Conservation (phyloP, 2,113 vertebrate genomes). For the Pimephales promelas region DNA sequence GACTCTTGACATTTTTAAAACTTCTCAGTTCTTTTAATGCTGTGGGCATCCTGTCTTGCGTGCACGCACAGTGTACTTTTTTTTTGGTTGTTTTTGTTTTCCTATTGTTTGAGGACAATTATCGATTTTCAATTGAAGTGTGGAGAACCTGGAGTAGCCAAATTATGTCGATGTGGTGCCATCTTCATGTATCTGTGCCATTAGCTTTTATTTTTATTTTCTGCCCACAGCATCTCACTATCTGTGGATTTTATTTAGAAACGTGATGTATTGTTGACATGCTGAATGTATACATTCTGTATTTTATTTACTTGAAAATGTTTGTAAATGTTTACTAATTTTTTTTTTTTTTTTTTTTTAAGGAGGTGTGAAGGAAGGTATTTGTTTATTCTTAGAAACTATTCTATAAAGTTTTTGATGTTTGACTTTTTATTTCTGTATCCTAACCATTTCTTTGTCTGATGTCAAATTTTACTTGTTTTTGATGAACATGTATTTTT, state of each 20-base stretch:
- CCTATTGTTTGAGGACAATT: not conserved
- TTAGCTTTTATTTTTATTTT: slow-evolving; percentile 10
- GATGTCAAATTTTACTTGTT: slow-evolving; percentile 16
- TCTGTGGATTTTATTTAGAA: not conserved
- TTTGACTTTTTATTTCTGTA: not conserved
- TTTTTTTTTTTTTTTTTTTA: slow-evolving; percentile 45
- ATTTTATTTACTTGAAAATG: slow-evolving; percentile 37
- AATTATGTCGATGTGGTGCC: slow-evolving; percentile 22
- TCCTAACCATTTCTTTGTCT: slow-evolving; percentile 31
- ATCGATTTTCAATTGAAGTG: slow-evolving; percentile 14
- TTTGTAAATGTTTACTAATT: slow-evolving; percentile 33
- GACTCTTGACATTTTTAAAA: slow-evolving; percentile 18
- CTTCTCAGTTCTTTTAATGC: slow-evolving; percentile 71
- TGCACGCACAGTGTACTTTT: slow-evolving; percentile 44
- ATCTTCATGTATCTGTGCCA: slow-evolving; percentile 15
- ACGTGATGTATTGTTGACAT: not conserved
- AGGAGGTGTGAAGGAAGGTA: slow-evolving; percentile 38
- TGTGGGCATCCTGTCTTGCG: not conserved
- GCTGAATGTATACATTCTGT: slow-evolving; percentile 13
- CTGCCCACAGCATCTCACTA: not conserved
- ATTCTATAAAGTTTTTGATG: slow-evolving; percentile 64
- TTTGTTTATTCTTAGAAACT: slow-evolving; percentile 74
- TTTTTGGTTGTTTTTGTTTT: slow-evolving; percentile 67
- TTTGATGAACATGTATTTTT: slow-evolving; percentile 2
- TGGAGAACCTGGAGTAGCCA: not conserved